Base-by-base conservation (phyloP, 2,888 invertebrate species). In the Agriotes lineatus region DNA sequence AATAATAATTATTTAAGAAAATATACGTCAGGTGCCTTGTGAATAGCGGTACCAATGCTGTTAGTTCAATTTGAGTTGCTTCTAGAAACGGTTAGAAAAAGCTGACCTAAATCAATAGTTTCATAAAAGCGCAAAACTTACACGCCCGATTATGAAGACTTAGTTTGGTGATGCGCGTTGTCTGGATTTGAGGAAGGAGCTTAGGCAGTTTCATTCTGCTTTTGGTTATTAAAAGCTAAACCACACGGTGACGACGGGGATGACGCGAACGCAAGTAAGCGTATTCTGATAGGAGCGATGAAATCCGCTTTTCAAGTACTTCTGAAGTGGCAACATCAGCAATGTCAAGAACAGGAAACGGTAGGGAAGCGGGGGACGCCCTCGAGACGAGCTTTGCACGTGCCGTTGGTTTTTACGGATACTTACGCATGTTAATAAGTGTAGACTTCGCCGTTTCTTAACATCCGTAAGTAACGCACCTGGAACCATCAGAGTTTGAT, bases 251-350 rank as follows among this genome's bases (percentile, higher is more conserved):
- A 33, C n/a, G 19, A 44, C 30, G n/a, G 25, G 33, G 25, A 60
- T 60, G 37, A 37, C 37, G 61, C 74, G 75, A 77, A 79, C 73
- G 77, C 75, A 74, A 73, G 76, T 74, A 76, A 77, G 78, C 80
- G 76, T 79, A 80, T 77, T 77, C 77, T 75, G 74, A 81, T 81
- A 78, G 80, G 79, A 52, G 54, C 77, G 78, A 75, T 77, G 76
- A 79, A 80, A 81, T 80, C 78, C 79, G 79, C 77, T 77, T 76
- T 72, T 75, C 75, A 76, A 80, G 79, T 77, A 75, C 74, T 70
- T 67, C 74, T 79, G 78, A 79, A 80, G 80, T 76, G 75, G 78
- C 77, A 72, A 75, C 72, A 79, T 80, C 79, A 79, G 79, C 79
- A 77, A 74, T 58, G 65, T 65, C 65, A 65, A 50, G 58, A 58